Percentiles rank a stretch among this genome's conserved stretches.
Conservation (phyloP, 2,113 vertebrate species). For the Carassius gibelio region DNA sequence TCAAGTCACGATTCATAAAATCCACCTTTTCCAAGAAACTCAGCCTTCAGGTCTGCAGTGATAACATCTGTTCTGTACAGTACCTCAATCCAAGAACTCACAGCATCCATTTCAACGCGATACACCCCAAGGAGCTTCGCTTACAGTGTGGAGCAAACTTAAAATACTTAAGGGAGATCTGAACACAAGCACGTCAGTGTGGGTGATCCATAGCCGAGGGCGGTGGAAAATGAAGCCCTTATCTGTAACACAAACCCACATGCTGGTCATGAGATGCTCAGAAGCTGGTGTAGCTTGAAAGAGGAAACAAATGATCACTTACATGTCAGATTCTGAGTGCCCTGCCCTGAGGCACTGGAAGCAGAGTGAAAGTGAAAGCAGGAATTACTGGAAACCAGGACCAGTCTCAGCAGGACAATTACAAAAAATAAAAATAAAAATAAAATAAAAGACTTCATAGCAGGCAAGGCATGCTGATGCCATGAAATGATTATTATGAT, state of each 20-base stretch:
- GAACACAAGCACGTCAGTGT: not conserved
- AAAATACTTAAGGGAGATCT: conserved; percentile 4
- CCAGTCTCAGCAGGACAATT: not conserved
- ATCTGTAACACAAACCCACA: conserved; percentile 23
- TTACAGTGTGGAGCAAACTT: not conserved
- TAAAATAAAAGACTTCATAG: not conserved
- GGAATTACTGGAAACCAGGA: not conserved
- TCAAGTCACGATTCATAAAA: conserved; percentile 39
- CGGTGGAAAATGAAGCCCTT: conserved; percentile 4
- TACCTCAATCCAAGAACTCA: conserved; percentile 1
- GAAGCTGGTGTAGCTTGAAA: conserved; percentile 9
- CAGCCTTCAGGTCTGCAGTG: not conserved
- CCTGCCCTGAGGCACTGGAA: conserved; percentile 5
- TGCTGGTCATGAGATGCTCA: conserved; percentile 5
- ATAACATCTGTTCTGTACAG: conserved; percentile 5
- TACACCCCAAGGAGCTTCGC: not conserved
- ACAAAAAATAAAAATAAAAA: not conserved
- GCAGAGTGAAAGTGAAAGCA: conserved; percentile 33
- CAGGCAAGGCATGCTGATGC: not conserved
- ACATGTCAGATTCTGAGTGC: conserved; percentile 15
- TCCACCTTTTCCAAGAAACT: conserved; percentile 27
- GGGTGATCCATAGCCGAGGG: conserved; percentile 11
- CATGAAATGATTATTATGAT: not conserved
- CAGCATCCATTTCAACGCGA: not conserved
- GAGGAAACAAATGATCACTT: conserved; percentile 20